These are phyloP conservation scores for Megaceryle torquata DNA, from an alignment of 2,113 vertebrate species.

Conservation along the genomic window DNA sequence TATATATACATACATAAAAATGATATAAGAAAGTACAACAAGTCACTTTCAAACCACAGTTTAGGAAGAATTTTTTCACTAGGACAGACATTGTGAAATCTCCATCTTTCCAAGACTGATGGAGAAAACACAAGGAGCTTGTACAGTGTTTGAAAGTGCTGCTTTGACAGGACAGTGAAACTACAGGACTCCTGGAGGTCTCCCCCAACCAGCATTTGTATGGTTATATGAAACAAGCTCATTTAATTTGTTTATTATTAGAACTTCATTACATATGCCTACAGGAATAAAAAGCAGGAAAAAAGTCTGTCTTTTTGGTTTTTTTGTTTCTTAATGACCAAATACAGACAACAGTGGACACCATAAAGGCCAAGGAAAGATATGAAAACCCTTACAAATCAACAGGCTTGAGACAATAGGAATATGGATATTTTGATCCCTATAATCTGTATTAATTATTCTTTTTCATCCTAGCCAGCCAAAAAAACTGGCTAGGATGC, in stretches of 20 bases:
- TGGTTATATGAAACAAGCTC: neutral
- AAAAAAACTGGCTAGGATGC: neutral
- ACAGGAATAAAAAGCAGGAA: neutral
- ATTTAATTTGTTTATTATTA: neutral
- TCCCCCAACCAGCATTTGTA: accelerated
- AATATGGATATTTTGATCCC: neutral
- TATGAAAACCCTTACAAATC: neutral
- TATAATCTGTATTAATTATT: neutral
- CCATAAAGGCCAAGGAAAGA: neutral
- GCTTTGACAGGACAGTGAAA: neutral
- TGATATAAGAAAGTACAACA: neutral
- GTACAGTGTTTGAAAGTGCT: neutral
- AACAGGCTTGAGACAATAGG: neutral
- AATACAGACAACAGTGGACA: neutral
- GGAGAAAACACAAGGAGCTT: neutral
- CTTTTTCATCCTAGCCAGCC: neutral
- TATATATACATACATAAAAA: too few relatives aligned
- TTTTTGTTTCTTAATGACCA: neutral
- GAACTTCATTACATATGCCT: neutral
- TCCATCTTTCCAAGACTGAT: neutral
- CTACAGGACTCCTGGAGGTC: neutral
- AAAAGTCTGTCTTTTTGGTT: neutral
- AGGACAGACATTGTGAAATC: neutral
- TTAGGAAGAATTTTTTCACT: neutral
- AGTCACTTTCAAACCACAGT: neutral